Percentiles rank a stretch among this genome's conserved stretches.
Evolutionary conservation across 2,888 invertebrate genomes (phyloP).

Genomic region (Aproaerema taeniolella): DNA sequence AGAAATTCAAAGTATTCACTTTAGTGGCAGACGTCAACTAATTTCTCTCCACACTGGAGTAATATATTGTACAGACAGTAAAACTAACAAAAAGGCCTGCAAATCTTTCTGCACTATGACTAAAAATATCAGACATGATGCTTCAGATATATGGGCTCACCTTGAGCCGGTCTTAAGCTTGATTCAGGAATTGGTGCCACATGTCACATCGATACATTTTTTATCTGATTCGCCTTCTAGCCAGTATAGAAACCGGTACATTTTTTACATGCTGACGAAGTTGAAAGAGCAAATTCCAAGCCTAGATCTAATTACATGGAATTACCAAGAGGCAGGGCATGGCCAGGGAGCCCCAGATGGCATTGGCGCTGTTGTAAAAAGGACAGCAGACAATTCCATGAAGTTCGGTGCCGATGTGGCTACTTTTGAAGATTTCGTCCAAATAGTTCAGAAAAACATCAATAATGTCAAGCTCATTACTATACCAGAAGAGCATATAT

Average conservation of each 20-base stretch:
- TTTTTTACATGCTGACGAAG: slow-evolving; percentile 2
- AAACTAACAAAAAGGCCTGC: not conserved
- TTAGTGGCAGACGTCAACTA: not conserved
- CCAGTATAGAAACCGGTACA: slow-evolving; percentile 5
- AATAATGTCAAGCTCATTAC: not conserved
- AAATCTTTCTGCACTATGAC: slow-evolving; percentile 3
- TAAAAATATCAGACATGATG: slow-evolving; percentile 3
- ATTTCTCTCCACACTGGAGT: slow-evolving; percentile 1
- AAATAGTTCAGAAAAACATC: not conserved
- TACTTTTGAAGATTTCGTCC: not conserved
- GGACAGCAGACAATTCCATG: not conserved
- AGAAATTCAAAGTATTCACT: slow-evolving; percentile 3
- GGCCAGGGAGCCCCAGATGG: slow-evolving; percentile 10
- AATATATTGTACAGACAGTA: not conserved
- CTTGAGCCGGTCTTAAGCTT: not conserved
- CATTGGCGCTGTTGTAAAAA: not conserved
- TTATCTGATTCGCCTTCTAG: slow-evolving; percentile 5
- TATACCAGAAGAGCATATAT: not conserved
- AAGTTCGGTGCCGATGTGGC: not conserved
- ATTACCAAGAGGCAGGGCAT: slow-evolving; percentile 5
- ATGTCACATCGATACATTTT: not conserved
- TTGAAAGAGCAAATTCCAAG: not conserved
- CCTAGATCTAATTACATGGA: slow-evolving; percentile 1
- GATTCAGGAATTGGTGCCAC: not conserved
- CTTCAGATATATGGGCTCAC: slow-evolving; percentile 4